phyloP scores from a whole-genome alignment of 1,140 invertebrate genomes.

The Cotesia vestalis region DNA sequence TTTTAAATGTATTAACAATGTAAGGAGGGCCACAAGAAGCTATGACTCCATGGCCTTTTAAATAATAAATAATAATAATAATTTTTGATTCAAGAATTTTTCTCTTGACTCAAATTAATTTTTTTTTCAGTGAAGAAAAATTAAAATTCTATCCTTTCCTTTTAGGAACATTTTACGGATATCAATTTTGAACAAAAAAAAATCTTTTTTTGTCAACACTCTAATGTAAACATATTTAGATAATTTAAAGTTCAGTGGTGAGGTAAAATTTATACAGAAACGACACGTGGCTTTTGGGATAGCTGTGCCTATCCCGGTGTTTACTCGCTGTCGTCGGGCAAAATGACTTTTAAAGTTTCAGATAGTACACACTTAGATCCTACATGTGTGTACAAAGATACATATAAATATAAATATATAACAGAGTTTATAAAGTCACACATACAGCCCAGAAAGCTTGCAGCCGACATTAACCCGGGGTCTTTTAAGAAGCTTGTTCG shows the following conservation, averaged over 20 bases:
- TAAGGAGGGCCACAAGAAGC: no score
- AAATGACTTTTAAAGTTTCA: conserved; percentile 1
- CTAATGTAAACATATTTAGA: neutral
- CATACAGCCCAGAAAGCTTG: neutral
- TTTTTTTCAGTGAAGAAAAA: no score
- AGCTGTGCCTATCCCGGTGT: neutral
- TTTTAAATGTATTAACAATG: no score
- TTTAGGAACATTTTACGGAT: no score
- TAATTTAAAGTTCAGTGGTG: neutral
- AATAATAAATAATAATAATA: no score
- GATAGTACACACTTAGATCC: neutral
- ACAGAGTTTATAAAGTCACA: neutral
- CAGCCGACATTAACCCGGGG: neutral
- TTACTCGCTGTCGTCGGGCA: neutral
- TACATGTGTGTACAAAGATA: neutral
- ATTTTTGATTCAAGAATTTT: no score
- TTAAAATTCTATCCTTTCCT: no score
- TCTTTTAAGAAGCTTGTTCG: conserved; percentile 10
- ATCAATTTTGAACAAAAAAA: no score
- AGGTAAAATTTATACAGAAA: neutral
- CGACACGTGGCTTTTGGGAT: conserved; percentile 3
- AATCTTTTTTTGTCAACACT: neutral
- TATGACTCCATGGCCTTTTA: no score
- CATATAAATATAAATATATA: conserved; percentile 1
- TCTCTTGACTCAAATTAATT: no score